Conservation (phyloP, 2,113 vertebrate genomes). For the Myotis lucifugus region DNA sequence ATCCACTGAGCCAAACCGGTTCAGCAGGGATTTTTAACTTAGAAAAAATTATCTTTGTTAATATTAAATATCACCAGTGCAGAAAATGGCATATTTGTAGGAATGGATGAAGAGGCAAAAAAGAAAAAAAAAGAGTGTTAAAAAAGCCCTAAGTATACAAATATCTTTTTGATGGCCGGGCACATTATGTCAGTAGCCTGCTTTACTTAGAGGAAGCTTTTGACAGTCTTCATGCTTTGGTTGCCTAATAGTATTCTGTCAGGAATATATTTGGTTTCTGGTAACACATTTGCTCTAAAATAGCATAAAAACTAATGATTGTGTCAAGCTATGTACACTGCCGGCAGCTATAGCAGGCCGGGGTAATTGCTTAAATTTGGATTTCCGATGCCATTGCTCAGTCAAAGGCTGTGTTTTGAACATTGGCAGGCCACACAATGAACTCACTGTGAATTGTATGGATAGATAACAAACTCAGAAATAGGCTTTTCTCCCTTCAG, state of each 20-base stretch:
- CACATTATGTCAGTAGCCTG: conserved; percentile 68
- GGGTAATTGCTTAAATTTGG: conserved; percentile 83
- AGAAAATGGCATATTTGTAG: conserved; percentile 2
- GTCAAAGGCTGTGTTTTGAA: conserved; percentile 67
- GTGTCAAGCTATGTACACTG: conserved; percentile 80
- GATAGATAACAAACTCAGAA: conserved; percentile 66
- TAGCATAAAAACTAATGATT: conserved; percentile 85
- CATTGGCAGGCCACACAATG: conserved; percentile 71
- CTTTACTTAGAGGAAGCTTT: conserved; percentile 71
- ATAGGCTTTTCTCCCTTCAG: conserved; percentile 1
- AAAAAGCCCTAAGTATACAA: background rate
- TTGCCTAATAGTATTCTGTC: conserved; percentile 81
- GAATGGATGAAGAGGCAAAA: background rate
- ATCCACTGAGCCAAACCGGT: too few relatives aligned
- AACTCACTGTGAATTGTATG: conserved; percentile 69
- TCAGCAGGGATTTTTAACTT: background rate
- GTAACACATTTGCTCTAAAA: conserved; percentile 85
- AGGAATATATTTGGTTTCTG: conserved; percentile 84
- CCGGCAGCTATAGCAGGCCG: conserved; percentile 77
- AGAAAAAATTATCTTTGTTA: background rate
- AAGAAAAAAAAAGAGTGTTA: background rate
- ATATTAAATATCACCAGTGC: background rate
- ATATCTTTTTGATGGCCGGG: conserved; percentile 55
- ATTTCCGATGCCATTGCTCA: conserved; percentile 76
- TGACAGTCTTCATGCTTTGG: conserved; percentile 79